A percentile compares a stretch with the other conserved stretches of the same genome.
Evolutionary conservation across 2,797 vertebrate species (phyloP).

Genomic region (Loris lydekkerianus): DNA sequence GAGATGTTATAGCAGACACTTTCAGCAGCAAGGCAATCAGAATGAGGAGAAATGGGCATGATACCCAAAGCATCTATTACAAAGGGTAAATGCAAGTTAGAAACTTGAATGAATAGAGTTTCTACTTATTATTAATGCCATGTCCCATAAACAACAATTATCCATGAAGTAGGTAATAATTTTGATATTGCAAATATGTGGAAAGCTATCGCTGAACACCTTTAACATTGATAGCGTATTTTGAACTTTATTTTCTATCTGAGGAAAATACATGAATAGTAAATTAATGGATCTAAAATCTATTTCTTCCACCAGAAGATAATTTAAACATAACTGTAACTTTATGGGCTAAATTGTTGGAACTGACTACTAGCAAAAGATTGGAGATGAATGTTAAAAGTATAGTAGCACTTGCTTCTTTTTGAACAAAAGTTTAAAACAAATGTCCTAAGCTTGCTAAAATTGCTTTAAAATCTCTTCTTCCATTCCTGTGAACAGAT

Average conservation of each 20-base stretch:
- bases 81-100: neutral
- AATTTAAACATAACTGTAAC: constrained; percentile 22
- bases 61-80: neutral
- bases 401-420: neutral
- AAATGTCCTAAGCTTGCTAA: neutral
- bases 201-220: neutral
- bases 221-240: neutral
- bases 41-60: neutral
- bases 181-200: neutral
- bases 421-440: constrained; percentile 18
- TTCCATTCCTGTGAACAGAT: neutral
- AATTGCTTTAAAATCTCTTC: constrained; percentile 36
- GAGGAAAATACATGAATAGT: constrained; percentile 10
- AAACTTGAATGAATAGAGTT: neutral
- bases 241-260: constrained; percentile 41
- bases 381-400: constrained; percentile 1
- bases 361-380: neutral
- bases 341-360: neutral
- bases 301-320: constrained; percentile 38
- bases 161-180: neutral
- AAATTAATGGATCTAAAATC: constrained; percentile 58
- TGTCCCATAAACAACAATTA: neutral
- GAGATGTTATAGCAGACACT: neutral
- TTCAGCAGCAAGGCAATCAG: neutral
- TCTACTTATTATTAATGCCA: neutral